Conservation (phyloP, 2,797 vertebrate species). For the Falco cherrug region DNA sequence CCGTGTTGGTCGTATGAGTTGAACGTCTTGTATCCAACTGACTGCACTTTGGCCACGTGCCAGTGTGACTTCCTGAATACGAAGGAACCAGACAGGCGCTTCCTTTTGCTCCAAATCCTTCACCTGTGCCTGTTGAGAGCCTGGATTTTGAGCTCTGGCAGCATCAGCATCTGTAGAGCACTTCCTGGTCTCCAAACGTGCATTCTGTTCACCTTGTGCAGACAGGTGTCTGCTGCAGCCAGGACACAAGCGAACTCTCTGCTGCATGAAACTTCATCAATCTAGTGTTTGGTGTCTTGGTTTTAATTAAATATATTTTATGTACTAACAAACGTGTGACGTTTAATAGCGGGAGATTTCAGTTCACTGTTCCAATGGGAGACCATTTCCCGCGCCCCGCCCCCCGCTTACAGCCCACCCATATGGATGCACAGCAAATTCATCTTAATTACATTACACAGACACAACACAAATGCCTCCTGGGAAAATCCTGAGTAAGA, state of each 20-base stretch:
- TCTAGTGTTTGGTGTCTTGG: not conserved
- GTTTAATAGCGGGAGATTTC: not conserved
- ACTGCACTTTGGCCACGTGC: not conserved
- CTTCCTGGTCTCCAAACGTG: not conserved
- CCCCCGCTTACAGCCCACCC: not conserved
- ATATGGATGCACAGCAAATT: not conserved
- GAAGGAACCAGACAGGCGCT: not conserved
- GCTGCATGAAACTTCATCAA: not conserved
- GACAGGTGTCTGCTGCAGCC: not conserved
- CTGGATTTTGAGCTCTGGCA: not conserved
- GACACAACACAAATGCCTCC: not conserved
- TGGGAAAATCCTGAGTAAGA: not conserved
- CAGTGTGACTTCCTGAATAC: not conserved
- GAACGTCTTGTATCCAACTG: not conserved
- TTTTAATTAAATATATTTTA: slow-evolving; percentile 32
- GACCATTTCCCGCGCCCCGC: not conserved
- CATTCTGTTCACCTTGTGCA: not conserved
- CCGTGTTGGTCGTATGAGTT: not conserved
- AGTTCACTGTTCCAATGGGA: not conserved
- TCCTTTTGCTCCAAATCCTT: not conserved
- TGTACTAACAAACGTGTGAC: not conserved
- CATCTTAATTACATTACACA: not conserved
- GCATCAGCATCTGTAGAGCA: not conserved
- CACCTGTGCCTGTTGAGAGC: not conserved
- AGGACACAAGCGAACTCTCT: not conserved